phyloP scores from a whole-genome alignment of 2,888 invertebrate genomes.

The Ectemnius lituratus region DNA sequence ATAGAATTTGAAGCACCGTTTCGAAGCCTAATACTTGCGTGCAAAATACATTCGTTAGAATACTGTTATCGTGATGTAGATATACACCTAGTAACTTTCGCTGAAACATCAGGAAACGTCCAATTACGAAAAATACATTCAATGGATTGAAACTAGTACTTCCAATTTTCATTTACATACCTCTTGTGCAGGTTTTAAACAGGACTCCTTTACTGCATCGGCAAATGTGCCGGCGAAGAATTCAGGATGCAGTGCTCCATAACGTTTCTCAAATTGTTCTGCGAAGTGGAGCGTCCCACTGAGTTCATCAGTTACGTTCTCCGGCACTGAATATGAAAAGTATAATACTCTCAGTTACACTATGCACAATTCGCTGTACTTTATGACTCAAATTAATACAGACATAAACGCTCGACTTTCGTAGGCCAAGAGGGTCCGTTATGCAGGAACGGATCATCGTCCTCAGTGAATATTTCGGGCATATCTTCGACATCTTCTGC shows the following conservation, averaged over 20 bases:
- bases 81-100: slow-evolving; percentile 96
- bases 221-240: slow-evolving; percentile 96
- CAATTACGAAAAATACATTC: slow-evolving; percentile 9
- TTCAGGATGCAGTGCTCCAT: slow-evolving; percentile 91
- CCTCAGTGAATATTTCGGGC: slow-evolving; percentile 88
- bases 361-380: too few species aligned
- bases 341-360: not conserved
- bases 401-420: slow-evolving; percentile 88
- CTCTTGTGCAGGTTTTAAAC: slow-evolving; percentile 93
- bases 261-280: slow-evolving; percentile 90
- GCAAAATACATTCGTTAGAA: slow-evolving; percentile 97
- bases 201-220: slow-evolving; percentile 93
- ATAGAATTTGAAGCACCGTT: slow-evolving; percentile 92
- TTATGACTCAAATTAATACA: slow-evolving; percentile 68
- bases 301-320: slow-evolving; percentile 90
- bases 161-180: slow-evolving; percentile 72
- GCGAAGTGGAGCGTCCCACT: slow-evolving; percentile 92
- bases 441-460: slow-evolving; percentile 93
- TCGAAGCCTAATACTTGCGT: slow-evolving; percentile 95
- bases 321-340: slow-evolving; percentile 84
- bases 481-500: slow-evolving; percentile 93
- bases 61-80: slow-evolving; percentile 97
- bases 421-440: slow-evolving; percentile 80
- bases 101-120: slow-evolving; percentile 79
- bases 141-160: not conserved